Conservation (phyloP, 2,888 invertebrate species). For the Ramazzottius varieornatus region DNA sequence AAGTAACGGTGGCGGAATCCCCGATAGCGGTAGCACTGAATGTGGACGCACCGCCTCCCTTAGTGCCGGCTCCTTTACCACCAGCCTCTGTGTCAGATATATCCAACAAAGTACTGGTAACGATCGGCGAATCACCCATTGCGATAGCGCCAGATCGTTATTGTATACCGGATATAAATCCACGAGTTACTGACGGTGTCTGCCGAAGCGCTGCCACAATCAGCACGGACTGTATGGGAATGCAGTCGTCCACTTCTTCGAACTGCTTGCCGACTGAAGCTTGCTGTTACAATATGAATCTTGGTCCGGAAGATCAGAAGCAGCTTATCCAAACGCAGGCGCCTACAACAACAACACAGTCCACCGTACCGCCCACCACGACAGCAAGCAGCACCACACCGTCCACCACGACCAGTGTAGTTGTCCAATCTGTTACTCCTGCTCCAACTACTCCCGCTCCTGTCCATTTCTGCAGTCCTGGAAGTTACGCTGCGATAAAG, state of each 20-base stretch:
- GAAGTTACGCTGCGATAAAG: background rate
- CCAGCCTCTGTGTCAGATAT: no score
- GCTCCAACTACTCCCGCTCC: background rate
- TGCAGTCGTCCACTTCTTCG: background rate
- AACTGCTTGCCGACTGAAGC: background rate
- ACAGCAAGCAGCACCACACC: background rate
- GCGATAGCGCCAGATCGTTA: background rate
- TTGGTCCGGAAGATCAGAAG: no score
- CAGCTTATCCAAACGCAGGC: background rate
- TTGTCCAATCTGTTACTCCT: no score
- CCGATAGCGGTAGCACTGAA: no score
- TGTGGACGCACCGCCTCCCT: no score
- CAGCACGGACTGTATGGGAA: background rate
- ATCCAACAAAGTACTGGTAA: no score
- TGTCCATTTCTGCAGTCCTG: background rate
- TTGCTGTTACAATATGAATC: slow-evolving; percentile 1
- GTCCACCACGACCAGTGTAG: no score
- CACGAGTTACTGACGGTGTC: background rate
- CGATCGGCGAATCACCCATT: background rate
- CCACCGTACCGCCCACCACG: background rate
- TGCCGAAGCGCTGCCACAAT: background rate
- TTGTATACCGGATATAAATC: background rate
- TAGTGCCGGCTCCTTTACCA: no score
- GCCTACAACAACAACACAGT: background rate
- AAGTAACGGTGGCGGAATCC: no score